Base-by-base conservation (phyloP, 2,888 invertebrate species). In the Diarsia dahlii region DNA sequence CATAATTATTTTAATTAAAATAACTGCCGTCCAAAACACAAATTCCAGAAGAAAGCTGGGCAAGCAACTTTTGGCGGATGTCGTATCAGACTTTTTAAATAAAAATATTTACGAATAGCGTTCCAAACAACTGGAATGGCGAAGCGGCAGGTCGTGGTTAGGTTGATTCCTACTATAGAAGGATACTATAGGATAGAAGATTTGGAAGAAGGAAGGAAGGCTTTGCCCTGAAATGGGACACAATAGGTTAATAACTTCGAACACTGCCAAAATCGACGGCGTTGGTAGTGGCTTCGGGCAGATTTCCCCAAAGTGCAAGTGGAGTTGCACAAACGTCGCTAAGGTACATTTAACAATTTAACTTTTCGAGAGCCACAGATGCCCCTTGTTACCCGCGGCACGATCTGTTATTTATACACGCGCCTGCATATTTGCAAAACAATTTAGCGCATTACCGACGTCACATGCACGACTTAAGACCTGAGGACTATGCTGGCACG, bases 371-470 rank as follows among this genome's bases (percentile, higher is more conserved):
- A 45, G 12, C 45, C 46, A 34, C 66, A 81, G 74, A 81, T 85
- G 69, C 63, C 52, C 46, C 70, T 81, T 74, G 74, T 76, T 77
- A 85, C 46, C 12, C 83, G n/a, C 45, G 5, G 56, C 85, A 85
- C 83, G 83, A 87, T 78, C 80, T 78, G 73, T 76, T 67, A 71
- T 82, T 74, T 81, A 81, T 75, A 71, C 71, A 81, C 77, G 78
- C 58, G 73, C 28, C 45, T 20, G 77, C 54, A 10, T 62, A 87
- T 87, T 87, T 84, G 64, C 87, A 88, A 85, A 81, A 88, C 87
- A 87, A 88, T 88, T 88, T 87, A 87, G 87, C 85, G 67, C 85
- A 78, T 74, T 81, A 67, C 60, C 71, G n/a, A 81, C 85, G 81
- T 82, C 86, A 84, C 72, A 34, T 78, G 80, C 75, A 77, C 78